Evolutionary conservation across 2,797 vertebrate genomes (phyloP).

Genomic region (Poeciliopsis infans): DNA sequence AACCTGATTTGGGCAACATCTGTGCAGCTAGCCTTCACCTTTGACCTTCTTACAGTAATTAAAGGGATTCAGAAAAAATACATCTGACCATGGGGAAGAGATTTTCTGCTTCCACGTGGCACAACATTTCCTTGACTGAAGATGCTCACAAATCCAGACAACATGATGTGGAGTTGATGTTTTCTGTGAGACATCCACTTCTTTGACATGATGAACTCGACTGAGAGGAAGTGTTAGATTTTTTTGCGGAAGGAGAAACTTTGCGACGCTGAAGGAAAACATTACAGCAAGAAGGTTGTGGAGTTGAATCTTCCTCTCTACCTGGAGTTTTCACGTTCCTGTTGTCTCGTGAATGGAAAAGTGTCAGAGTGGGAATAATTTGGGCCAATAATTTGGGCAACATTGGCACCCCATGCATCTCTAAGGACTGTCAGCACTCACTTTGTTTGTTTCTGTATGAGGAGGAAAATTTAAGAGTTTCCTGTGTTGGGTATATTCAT

Average conservation of each 20-base stretch:
- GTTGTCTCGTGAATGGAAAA: background rate
- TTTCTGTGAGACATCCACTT: background rate
- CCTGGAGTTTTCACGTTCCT: background rate
- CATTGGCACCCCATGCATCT: background rate
- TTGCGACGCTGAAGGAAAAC: background rate
- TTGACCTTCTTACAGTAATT: constrained; percentile 32
- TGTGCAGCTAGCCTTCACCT: constrained; percentile 25
- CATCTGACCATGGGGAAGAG: constrained; percentile 2
- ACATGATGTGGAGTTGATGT: background rate
- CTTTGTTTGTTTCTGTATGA: background rate
- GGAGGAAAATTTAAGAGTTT: background rate
- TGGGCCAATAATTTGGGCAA: background rate
- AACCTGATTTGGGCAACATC: constrained; percentile 20
- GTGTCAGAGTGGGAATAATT: background rate
- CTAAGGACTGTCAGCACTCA: background rate
- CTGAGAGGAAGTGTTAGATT: background rate
- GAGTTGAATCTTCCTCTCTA: background rate
- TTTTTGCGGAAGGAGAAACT: background rate
- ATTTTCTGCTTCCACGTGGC: constrained; percentile 1
- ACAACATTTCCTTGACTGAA: constrained; percentile 17
- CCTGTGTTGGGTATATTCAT: background rate
- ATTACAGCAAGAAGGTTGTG: background rate
- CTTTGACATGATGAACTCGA: background rate
- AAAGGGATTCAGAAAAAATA: constrained; percentile 17
- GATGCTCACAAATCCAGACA: background rate